Conservation (phyloP, 2,113 vertebrate species). For the Nothobranchius kuhntae region DNA sequence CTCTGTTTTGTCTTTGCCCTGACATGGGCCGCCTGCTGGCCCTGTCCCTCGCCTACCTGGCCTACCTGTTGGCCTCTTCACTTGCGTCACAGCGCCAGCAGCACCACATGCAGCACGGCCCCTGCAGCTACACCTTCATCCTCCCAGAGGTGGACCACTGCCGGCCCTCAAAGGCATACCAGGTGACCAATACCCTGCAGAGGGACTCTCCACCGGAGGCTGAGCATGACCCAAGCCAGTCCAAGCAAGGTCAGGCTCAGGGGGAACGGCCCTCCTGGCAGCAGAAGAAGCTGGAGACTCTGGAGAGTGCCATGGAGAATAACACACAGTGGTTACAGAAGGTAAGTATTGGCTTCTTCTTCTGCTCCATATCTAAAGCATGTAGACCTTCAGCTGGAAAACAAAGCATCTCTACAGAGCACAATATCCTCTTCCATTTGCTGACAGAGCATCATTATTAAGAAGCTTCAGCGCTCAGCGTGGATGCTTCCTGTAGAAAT, state of each 20-base stretch:
- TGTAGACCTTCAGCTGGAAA: slow-evolving; percentile 1
- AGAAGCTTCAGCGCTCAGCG: slow-evolving; percentile 48
- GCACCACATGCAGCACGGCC: slow-evolving; percentile 81
- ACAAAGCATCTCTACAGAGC: slow-evolving; percentile 3
- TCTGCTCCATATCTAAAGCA: not conserved
- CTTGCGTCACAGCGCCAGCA: slow-evolving; percentile 66
- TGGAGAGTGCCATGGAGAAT: slow-evolving; percentile 83
- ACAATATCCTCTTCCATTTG: slow-evolving; percentile 17
- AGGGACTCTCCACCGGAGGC: slow-evolving; percentile 73
- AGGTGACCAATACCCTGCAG: slow-evolving; percentile 82
- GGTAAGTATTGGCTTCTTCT: slow-evolving; percentile 65
- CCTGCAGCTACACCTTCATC: slow-evolving; percentile 85
- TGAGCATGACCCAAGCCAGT: slow-evolving; percentile 25
- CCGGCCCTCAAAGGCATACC: slow-evolving; percentile 62
- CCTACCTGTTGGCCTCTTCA: slow-evolving; percentile 49
- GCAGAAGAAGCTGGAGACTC: slow-evolving; percentile 76
- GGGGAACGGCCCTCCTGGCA: slow-evolving; percentile 72
- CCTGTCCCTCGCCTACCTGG: slow-evolving; percentile 67
- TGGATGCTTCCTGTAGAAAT: slow-evolving; percentile 40
- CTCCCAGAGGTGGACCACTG: slow-evolving; percentile 82
- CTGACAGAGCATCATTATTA: slow-evolving; percentile 36
- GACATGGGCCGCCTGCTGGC: slow-evolving; percentile 70
- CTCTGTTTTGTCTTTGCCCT: slow-evolving; percentile 10
- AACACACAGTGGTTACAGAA: slow-evolving; percentile 87
- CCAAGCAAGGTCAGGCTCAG: slow-evolving; percentile 34